These are phyloP conservation scores for Tachycineta bicolor DNA, from an alignment of 2,113 vertebrate genomes.

Conservation along the genomic window DNA sequence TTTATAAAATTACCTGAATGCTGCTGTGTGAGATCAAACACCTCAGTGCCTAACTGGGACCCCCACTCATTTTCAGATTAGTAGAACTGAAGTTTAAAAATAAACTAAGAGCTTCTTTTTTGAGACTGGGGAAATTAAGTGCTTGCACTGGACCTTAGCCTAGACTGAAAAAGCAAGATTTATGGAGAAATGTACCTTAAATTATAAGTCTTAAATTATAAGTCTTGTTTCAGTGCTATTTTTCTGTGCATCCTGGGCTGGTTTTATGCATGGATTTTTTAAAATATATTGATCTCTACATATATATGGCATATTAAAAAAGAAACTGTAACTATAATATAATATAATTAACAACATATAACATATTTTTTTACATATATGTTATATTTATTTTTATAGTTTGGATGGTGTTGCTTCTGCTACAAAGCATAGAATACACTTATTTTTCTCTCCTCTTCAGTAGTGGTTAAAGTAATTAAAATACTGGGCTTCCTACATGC, in stretches of 20 bases:
- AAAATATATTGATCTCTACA: no score
- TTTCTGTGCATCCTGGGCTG: neutral
- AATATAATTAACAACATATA: no score
- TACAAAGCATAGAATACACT: neutral
- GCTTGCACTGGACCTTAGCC: neutral
- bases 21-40: neutral
- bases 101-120: fast-evolving
- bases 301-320: neutral
- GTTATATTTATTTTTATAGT: neutral
- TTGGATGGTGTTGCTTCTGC: neutral
- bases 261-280: fast-evolving
- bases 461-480: neutral
- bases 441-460: neutral
- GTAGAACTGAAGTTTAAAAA: neutral
- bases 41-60: neutral
- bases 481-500: neutral
- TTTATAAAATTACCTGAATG: neutral
- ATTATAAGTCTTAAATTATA: neutral
- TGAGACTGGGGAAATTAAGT: fast-evolving
- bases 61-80: neutral
- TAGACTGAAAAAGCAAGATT: neutral
- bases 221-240: neutral
- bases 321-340: neutral
- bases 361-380: neutral
- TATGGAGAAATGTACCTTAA: neutral